Percentiles rank a stretch among this genome's conserved stretches.
phyloP scores from a whole-genome alignment of 2,113 vertebrate species.

The Sturnira hondurensis region DNA sequence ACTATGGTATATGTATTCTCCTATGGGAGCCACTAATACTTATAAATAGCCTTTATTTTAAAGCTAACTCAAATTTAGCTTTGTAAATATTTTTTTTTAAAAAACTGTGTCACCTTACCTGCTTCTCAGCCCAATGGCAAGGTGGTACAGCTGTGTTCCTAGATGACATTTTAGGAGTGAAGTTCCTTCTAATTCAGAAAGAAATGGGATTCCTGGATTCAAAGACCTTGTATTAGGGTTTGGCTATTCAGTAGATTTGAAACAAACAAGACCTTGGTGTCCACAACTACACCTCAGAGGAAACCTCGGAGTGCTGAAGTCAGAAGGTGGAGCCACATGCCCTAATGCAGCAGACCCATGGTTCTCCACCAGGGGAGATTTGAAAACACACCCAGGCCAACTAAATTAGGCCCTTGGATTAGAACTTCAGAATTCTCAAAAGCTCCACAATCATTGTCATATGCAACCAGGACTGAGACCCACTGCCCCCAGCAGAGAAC shows the following conservation, averaged over 20 bases:
- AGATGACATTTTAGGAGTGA: background rate
- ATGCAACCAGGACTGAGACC: background rate
- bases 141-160: background rate
- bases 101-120: background rate
- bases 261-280: background rate
- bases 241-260: background rate
- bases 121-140: background rate
- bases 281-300: accelerated
- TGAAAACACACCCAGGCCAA: background rate
- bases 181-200: background rate
- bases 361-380: background rate
- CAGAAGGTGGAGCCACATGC: accelerated
- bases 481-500: background rate
- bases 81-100: background rate
- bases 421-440: background rate
- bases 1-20: background rate
- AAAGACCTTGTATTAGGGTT: background rate
- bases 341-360: no score
- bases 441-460: background rate
- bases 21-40: background rate
- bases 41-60: conserved; percentile 18
- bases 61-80: background rate
- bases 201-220: background rate
- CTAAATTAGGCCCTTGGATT: background rate
- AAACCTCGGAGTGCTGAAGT: background rate